Conservation (phyloP, 2,113 vertebrate species). For the Platysternon megacephalum region DNA sequence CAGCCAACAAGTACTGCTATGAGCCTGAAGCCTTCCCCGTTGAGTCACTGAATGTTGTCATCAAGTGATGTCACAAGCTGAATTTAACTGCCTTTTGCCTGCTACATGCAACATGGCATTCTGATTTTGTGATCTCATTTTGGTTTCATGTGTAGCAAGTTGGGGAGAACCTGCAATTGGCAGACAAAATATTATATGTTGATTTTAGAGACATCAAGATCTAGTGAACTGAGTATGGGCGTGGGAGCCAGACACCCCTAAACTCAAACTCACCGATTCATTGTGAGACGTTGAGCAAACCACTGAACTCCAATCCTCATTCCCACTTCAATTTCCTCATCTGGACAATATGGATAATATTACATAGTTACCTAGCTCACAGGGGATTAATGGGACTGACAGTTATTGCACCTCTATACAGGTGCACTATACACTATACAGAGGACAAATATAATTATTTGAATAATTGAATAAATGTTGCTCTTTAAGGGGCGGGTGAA, state of each 20-base stretch:
- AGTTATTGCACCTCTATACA: not conserved
- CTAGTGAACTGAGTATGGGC: not conserved
- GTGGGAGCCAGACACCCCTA: not conserved
- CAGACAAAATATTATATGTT: not conserved
- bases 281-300: not conserved
- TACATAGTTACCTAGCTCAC: not conserved
- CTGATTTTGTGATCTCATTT: not conserved
- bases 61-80: not conserved
- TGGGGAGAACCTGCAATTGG: not conserved
- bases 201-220: not conserved
- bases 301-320: not conserved
- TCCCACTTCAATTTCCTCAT: not conserved
- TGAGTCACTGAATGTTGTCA: not conserved
- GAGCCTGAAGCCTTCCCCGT: not conserved
- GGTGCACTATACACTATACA: rapidly evolving
- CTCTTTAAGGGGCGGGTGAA: not conserved
- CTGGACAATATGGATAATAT: rapidly evolving
- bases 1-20: not conserved
- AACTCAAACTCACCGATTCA: not conserved
- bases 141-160: not conserved
- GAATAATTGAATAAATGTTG: too few species aligned
- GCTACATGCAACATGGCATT: not conserved
- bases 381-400: not conserved
- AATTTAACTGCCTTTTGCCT: not conserved
- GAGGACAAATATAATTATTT: not conserved